A percentile compares a stretch with the other conserved stretches of the same genome.
Conservation (phyloP, 2,113 vertebrate genomes). For the Haplotaxodon microlepis region DNA sequence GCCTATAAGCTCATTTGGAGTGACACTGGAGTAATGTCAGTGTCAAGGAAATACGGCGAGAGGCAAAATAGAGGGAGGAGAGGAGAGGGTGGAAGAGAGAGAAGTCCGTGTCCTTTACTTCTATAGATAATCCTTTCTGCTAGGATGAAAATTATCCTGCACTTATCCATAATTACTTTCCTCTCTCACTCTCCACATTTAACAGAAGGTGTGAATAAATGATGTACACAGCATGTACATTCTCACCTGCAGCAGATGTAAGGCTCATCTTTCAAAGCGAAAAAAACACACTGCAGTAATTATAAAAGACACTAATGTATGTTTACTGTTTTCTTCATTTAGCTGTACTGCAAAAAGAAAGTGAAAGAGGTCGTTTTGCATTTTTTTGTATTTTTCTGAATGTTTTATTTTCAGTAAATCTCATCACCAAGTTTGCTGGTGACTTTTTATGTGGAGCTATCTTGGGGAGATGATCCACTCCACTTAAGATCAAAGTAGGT, state of each 20-base stretch:
- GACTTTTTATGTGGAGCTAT: neutral
- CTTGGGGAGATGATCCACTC: neutral
- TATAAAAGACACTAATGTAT: neutral
- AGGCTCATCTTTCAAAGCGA: neutral
- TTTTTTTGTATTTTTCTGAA: neutral
- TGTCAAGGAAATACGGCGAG: slow-evolving; percentile 57
- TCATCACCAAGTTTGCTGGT: neutral
- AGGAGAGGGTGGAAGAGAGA: neutral
- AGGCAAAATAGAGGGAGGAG: slow-evolving; percentile 28
- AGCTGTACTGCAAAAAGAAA: neutral
- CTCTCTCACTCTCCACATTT: slow-evolving; percentile 22
- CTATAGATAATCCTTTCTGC: slow-evolving; percentile 66
- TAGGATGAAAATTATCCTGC: slow-evolving; percentile 67
- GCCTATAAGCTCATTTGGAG: slow-evolving; percentile 73
- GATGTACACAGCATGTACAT: neutral
- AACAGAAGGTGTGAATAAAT: slow-evolving; percentile 29
- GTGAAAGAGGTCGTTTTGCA: neutral
- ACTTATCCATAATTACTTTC: slow-evolving; percentile 72
- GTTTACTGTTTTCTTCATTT: neutral
- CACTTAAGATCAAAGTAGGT: neutral
- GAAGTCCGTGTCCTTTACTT: slow-evolving; percentile 50
- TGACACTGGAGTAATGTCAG: slow-evolving; percentile 72
- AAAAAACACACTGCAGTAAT: neutral
- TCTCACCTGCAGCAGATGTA: neutral
- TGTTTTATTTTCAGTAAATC: neutral